These are phyloP conservation scores for Caerostris darwini DNA, from an alignment of 1,140 invertebrate genomes.

Conservation along the genomic window DNA sequence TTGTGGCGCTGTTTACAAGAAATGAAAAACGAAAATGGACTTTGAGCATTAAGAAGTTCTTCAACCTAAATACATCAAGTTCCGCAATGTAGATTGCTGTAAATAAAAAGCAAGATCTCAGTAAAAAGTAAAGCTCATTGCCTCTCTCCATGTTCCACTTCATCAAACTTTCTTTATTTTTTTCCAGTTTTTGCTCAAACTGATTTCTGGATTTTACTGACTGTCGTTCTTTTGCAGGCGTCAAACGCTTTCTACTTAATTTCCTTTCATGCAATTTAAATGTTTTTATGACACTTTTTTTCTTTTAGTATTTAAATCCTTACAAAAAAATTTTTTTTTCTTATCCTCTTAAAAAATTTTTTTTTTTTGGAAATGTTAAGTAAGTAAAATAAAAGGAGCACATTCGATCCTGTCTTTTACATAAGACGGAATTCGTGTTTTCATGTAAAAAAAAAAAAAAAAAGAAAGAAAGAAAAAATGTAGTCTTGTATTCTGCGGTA, in stretches of 20 bases:
- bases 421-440: not conserved
- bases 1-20: slow-evolving; percentile 22
- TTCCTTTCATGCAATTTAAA: slow-evolving; percentile 28
- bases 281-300: slow-evolving; percentile 6
- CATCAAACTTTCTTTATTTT: not conserved
- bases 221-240: not conserved
- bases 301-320: not conserved
- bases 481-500: too few species aligned
- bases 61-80: slow-evolving; percentile 12
- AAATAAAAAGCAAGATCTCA: not conserved
- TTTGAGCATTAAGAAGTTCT: slow-evolving; percentile 9
- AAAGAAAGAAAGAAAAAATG: not conserved
- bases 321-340: not conserved
- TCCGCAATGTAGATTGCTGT: slow-evolving; percentile 8
- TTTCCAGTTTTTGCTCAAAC: not conserved
- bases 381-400: slow-evolving; percentile 19
- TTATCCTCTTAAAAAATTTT: not conserved
- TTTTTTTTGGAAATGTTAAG: not conserved
- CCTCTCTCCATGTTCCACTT: slow-evolving; percentile 14
- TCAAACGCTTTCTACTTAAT: slow-evolving; percentile 32
- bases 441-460: not conserved
- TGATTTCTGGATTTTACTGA: not conserved
- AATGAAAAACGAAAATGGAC: not conserved
- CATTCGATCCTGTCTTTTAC: slow-evolving; percentile 22
- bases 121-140: not conserved